A percentile compares a stretch with the other conserved stretches of the same genome.
Evolutionary conservation across 64 coral and sea anemone species (phyloP).

Genomic region (Pachyseris speciosa): DNA sequence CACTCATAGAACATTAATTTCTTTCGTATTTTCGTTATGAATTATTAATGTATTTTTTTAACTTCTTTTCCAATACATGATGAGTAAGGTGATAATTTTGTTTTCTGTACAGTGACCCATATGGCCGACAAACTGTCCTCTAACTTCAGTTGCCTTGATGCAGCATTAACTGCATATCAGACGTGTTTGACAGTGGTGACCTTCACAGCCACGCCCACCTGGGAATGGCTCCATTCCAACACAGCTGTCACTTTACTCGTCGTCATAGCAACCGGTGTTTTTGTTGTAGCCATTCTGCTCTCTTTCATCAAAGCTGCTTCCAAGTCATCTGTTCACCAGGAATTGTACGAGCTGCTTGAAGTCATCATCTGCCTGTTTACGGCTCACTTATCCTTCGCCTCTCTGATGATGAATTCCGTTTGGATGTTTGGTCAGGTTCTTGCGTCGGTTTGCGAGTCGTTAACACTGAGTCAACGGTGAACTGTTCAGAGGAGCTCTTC

Average conservation of each 20-base stretch:
- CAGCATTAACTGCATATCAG: neutral
- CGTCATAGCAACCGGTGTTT: neutral
- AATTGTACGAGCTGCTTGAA: constrained; percentile 1
- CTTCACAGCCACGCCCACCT: neutral
- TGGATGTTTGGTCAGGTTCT: constrained; percentile 40
- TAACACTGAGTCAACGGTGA: neutral
- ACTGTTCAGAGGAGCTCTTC: too few species aligned
- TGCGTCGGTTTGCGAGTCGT: constrained; percentile 20
- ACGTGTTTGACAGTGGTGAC: neutral
- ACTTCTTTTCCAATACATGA: too few species aligned
- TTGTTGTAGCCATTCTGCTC: neutral
- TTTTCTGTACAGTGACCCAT: neutral
- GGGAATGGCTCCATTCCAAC: neutral
- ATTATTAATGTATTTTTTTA: too few species aligned
- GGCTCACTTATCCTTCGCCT: constrained; percentile 4
- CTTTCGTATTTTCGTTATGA: too few species aligned
- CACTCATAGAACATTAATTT: too few species aligned
- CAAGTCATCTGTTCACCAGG: constrained; percentile 5
- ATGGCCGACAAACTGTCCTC: neutral
- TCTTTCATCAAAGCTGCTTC: neutral
- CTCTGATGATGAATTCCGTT: constrained; percentile 13
- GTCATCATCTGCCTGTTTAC: constrained; percentile 29
- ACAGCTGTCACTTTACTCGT: neutral
- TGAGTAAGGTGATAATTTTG: neutral
- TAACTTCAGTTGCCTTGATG: neutral